phyloP scores from a whole-genome alignment of 1,140 invertebrate species.

The Galleria mellonella region DNA sequence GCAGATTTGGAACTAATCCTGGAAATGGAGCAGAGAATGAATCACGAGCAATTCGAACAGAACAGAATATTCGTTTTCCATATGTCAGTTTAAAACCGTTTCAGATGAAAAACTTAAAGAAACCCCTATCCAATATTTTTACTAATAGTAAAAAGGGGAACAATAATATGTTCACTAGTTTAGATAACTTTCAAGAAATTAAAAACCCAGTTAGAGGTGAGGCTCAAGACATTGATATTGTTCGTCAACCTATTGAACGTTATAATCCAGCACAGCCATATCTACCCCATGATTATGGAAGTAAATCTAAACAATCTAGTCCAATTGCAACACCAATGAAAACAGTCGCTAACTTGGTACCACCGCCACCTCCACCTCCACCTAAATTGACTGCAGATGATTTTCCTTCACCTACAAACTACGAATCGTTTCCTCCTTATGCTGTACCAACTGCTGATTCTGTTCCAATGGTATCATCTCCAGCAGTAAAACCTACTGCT shows the following conservation, averaged over 20 bases:
- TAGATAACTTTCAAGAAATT: slow-evolving; percentile 54
- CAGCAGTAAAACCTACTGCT: slow-evolving; percentile 13
- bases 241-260: slow-evolving; percentile 44
- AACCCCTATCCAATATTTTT: slow-evolving; percentile 19
- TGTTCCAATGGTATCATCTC: slow-evolving; percentile 15
- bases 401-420: slow-evolving; percentile 44
- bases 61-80: slow-evolving; percentile 53
- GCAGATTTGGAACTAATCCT: slow-evolving; percentile 49
- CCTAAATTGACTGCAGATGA: slow-evolving; percentile 34
- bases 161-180: slow-evolving; percentile 41
- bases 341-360: slow-evolving; percentile 38
- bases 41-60: slow-evolving; percentile 60
- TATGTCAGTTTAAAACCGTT: slow-evolving; percentile 62
- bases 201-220: slow-evolving; percentile 59
- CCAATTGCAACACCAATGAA: slow-evolving; percentile 18
- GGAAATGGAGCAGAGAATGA: slow-evolving; percentile 64
- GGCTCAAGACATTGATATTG: slow-evolving; percentile 47
- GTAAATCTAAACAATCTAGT: slow-evolving; percentile 45
- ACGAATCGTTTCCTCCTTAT: slow-evolving; percentile 61
- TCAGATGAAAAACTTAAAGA: slow-evolving; percentile 48
- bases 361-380: slow-evolving; percentile 54
- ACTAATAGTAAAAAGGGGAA: slow-evolving; percentile 40
- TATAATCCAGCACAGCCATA: slow-evolving; percentile 71
- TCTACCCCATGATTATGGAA: slow-evolving; percentile 46
- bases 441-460: slow-evolving; percentile 14